Base-by-base conservation (phyloP, 2,888 invertebrate genomes). In the Nudaria mundana region DNA sequence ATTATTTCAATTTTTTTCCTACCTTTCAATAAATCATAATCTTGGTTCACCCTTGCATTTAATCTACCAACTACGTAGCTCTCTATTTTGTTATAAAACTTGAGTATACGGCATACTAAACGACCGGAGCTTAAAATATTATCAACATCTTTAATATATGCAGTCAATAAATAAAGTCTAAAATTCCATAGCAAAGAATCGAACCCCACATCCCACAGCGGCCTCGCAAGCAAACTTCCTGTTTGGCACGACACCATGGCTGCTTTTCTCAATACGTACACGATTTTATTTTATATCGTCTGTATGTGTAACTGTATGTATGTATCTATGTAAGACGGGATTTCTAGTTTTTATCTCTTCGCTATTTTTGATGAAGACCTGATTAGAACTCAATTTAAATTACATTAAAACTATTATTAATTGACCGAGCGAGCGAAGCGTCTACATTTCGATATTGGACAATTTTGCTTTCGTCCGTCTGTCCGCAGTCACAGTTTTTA, bases 191-290 rank as follows among this genome's bases (percentile, higher is more conserved):
- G 75, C 78, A 68, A 63, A 49, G 78, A 76, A 76, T 84, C 79
- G 82, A 82, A 81, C 77, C 81, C 68, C 78, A 77, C 76, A 81
- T 80, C 80, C 77, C 76, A 66, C 56, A 61, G 63, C 72, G 71
- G 76, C 73, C 74, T 83, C 76, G 77, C 76, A 72, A 69, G 76
- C 81, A 67, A 62, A 75, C 85, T 87, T 87, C 87, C 87, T 83
- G 85, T 86, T 87, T 87, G 87, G 87, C 87, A 82, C 83, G 86
- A 76, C 86, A 79, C 63, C 76, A 61, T 60, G 87, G 74, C 87
- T 80, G 70, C 80, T 81, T 72, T 66, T 68, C 75, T 76, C 78
- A 65, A 74, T 78, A 76, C 76, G 68, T 47, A 64, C 57, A 61
- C 56, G 67, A 62, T 57, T 64, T 69, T 72, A 66, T 70, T 57